These are phyloP conservation scores for Cygnus atratus DNA, from an alignment of 2,113 vertebrate genomes.

Conservation along the genomic window DNA sequence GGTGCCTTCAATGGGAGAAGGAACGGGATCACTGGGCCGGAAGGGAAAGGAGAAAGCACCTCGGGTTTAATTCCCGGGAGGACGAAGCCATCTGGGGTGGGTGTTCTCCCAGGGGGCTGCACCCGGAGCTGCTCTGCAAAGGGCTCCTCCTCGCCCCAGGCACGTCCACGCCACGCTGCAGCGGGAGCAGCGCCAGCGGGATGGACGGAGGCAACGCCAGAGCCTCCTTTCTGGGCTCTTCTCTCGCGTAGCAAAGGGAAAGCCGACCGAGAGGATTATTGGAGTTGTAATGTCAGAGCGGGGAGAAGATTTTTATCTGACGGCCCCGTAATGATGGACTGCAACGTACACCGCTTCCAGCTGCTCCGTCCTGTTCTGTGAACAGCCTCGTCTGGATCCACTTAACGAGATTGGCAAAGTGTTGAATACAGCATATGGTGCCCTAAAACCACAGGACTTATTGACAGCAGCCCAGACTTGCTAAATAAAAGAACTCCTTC, in stretches of 20 bases:
- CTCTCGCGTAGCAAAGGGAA: not conserved
- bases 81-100: not conserved
- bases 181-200: not conserved
- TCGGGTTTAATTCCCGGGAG: not conserved
- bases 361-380: conserved; percentile 40
- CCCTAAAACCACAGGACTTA: conserved; percentile 67
- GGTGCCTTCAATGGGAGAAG: not conserved
- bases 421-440: conserved; percentile 67
- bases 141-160: not conserved
- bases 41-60: not conserved
- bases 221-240: not conserved
- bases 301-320: not conserved
- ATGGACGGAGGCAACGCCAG: not conserved
- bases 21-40: not conserved
- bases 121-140: not conserved
- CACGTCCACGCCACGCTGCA: not conserved
- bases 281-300: conserved; percentile 7
- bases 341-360: conserved; percentile 24
- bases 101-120: not conserved
- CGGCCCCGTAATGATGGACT: not conserved
- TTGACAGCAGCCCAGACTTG: conserved; percentile 56
- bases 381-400: conserved; percentile 32
- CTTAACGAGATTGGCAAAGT: conserved; percentile 61
- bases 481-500: conserved; percentile 53
- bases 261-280: not conserved